Evolutionary conservation across 2,113 vertebrate genomes (phyloP), one percentile per base, ranked within the genome.

Genomic region (Microcebus ravelobensis): DNA sequence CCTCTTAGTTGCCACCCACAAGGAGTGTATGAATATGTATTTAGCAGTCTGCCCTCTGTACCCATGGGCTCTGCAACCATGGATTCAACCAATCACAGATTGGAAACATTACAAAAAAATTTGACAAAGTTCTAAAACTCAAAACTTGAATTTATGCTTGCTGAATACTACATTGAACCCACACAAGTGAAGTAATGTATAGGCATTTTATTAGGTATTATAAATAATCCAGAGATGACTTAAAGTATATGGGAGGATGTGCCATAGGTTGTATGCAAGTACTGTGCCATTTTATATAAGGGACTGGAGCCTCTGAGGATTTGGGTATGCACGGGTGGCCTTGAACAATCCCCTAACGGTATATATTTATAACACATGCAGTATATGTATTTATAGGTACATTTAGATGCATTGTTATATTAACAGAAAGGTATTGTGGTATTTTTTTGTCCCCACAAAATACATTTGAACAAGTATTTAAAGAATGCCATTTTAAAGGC

Each of bases 401-500:
- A 92, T 84, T 80, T 91, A 91, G 6, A 87, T 87, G 29, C 65
- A 67, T 55, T 36, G 21, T 83, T 94, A 71, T 67, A 80, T 79
- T 87, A 59, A 90, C 67, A 85, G 76, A 82, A 87, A 92, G 70
- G 21, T 50, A 31, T 34, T 79, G 61, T 20, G 55, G 20, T 95
- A 59, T 7, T 36, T 96, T n/a, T 96, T 86, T 21, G 1, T 88
- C 71, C 11, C 50, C 65, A 79, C 11, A 55, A 76, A 94, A 55
- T 36, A 48, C 13, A 45, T 42, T 65, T 77, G 74, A 92, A 65
- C 45, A 92, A 59, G 8, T 71, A 68, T 80, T 80, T 87, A 63
- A 93, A 91, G 39, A 80, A 96, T 71, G 65, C 29, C 21, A 81
- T 93, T 90, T 95, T 71, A 90, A 91, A 95, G 55, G 70, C 57